Base-by-base conservation (phyloP, 2,113 vertebrate species). In the Anser cygnoides region DNA sequence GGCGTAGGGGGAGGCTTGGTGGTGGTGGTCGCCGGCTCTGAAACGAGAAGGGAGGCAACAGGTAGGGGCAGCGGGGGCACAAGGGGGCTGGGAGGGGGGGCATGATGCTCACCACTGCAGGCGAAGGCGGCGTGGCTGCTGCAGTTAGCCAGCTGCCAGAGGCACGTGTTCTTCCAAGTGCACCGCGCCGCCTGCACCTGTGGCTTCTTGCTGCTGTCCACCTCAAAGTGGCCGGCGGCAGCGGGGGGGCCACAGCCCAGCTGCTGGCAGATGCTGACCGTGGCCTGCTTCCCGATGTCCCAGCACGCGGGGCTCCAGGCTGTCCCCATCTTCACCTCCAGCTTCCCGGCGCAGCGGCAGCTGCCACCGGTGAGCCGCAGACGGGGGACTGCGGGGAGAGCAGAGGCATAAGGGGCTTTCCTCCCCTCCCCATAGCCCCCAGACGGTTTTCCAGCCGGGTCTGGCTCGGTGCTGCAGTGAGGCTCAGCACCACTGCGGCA, bases 111-210 rank as follows among this genome's bases (percentile, higher is more conserved):
- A 97, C 97, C 94, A 4, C 61, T 6, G 22, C 97, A 97, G 71
- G 55, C 0, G 1, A 97, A 26, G 5, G 1, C 0, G 1, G 2
- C 1, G 0, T 71, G 46, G 2, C 46, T 9, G 0, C 90, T 95
- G 93, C 93, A 91, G 62, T 96, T 97, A 13, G 16, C 58, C 8
- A 2, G 11, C 25, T 20, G 1, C 80, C 67, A 61, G 2, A 0
- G 0, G 71, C 97, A 97, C 8, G 1, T 1, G 3, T 0, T 3
- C 1, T 0, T 0, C 4, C 0, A 0, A 3, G 0, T 0, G 55
- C 97, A 97, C 49, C 1, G 1, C 33, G 2, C 3, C 2, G 1
- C 1, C 43, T 3, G 2, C 0, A 0, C 0, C 2, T 0, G 3
- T 0, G 31, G 46, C 23, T 13, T 3, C 26, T 21, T 49, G 20